A percentile compares a stretch with the other conserved stretches of the same genome.
Evolutionary conservation across 2,888 invertebrate genomes (phyloP).

Genomic region (Dorcus hopei): DNA sequence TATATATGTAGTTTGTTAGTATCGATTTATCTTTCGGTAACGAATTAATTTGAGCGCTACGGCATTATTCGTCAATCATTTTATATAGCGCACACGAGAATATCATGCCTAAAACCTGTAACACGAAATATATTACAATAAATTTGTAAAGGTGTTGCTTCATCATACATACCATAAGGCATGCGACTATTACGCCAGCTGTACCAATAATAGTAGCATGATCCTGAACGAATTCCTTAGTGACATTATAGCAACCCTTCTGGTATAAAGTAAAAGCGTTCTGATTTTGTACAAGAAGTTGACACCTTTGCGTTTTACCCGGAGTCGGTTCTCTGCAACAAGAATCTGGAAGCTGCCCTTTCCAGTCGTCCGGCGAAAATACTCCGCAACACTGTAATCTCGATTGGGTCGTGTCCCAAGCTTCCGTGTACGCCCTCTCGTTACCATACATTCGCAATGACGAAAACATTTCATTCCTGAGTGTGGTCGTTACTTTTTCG

Average conservation of each 20-base stretch:
- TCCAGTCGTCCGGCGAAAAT: slow-evolving; percentile 73
- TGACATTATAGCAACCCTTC: slow-evolving; percentile 72
- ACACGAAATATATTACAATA: slow-evolving; percentile 40
- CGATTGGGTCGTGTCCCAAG: slow-evolving; percentile 88
- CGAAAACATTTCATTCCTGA: slow-evolving; percentile 75
- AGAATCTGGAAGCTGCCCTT: slow-evolving; percentile 67
- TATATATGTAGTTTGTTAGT: too few species aligned
- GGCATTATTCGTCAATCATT: slow-evolving; percentile 56
- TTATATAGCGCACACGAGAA: slow-evolving; percentile 82
- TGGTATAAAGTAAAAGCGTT: slow-evolving; percentile 64
- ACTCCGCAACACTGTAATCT: slow-evolving; percentile 85
- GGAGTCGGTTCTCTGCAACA: slow-evolving; percentile 68
- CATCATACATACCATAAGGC: slow-evolving; percentile 66
- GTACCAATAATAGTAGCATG: slow-evolving; percentile 80
- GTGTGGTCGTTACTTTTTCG: slow-evolving; percentile 72
- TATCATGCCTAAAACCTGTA: slow-evolving; percentile 80
- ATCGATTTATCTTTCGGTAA: too few species aligned
- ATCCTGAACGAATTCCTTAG: slow-evolving; percentile 67
- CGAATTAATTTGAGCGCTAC: too few species aligned
- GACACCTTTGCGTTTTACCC: slow-evolving; percentile 58
- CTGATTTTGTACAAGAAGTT: slow-evolving; percentile 48
- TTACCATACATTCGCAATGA: slow-evolving; percentile 72
- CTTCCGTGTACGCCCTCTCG: slow-evolving; percentile 66
- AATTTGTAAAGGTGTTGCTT: slow-evolving; percentile 4
- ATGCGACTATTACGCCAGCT: slow-evolving; percentile 78